Base-by-base conservation (phyloP, 1,140 invertebrate species). In the Cotesia typhae region DNA sequence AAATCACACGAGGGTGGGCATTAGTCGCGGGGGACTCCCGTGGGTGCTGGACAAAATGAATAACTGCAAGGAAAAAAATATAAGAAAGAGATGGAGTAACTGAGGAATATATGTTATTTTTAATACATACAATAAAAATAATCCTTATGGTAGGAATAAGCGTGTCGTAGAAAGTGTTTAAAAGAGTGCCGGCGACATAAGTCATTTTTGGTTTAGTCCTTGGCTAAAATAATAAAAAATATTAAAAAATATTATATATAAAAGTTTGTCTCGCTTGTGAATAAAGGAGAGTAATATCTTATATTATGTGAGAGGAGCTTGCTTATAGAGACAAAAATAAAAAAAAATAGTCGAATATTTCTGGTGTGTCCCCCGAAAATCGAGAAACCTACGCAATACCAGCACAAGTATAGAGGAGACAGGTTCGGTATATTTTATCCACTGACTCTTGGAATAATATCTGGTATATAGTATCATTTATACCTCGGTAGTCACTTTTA, bases 381-480 rank as follows among this genome's bases (percentile, higher is more conserved):
- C 67, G 66, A 70, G 76, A 77, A 77, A 75, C 76, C 76, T 71
- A 77, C 76, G 71, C 73, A 63, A 55, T 47, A 47, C 41, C 6
- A 47, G 41, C 6, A 47, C 41, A 47, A 47, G 41, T 47, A 47
- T 47, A 70, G 59, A 64, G 69, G 37, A 71, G 53, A 64, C 69
- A 17, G 69, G 65, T 65, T 73, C 74, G 65, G 75, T 77, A 75
- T 75, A 77, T 77, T 75, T 77, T 77, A 77, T 77, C 55, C 53
- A 60, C 17, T 66, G 64, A 67, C 70, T 72, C 53, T 67, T 28
- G 61, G 55, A 68, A 72, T 72, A 72, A 67, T 47, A 47, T 47
- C 41, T 47, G 41, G 41, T 47, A 47, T 47, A 47, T 51, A 67
- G 63, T 20, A 20, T 59, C 57, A 20, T 59, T 20, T 55, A 55